Percentiles rank a stretch among this genome's conserved stretches.
Evolutionary conservation across 2,888 invertebrate species (phyloP).

Genomic region (Eristalinus sepulchralis): DNA sequence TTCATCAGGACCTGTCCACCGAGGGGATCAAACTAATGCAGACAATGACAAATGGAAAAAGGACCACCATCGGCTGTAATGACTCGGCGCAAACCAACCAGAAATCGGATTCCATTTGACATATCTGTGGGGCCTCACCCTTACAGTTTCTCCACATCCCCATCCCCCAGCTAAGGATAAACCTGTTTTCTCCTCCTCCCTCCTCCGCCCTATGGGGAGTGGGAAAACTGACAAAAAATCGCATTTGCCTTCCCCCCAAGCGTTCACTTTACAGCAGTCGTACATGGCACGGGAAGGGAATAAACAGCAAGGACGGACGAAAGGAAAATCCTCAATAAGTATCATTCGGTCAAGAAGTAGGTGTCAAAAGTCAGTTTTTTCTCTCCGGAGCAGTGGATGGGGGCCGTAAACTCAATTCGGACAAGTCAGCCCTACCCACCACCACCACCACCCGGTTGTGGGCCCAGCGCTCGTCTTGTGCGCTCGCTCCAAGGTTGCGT

Average conservation of each 20-base stretch:
- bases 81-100: not conserved
- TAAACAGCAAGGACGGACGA: constrained; percentile 14
- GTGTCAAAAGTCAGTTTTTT: constrained; percentile 65
- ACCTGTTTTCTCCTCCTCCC: constrained; percentile 14
- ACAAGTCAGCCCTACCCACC: not conserved
- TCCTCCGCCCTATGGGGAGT: not conserved
- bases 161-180: not conserved
- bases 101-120: not conserved
- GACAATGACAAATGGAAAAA: not conserved
- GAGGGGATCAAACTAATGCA: not conserved
- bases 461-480: not conserved
- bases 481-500: constrained; percentile 1
- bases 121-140: not conserved
- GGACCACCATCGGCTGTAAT: not conserved
- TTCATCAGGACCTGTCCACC: not conserved
- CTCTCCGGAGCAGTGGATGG: too few relatives aligned
- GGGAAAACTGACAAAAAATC: not conserved
- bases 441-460: not conserved
- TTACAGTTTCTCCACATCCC: not conserved
- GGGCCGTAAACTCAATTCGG: constrained; percentile 43
- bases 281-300: not conserved
- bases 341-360: constrained; percentile 62
- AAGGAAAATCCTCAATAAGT: constrained; percentile 61
- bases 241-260: constrained; percentile 7
- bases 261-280: constrained; percentile 23